Conservation (phyloP, 2,888 invertebrate genomes). For the Globia sparganii region DNA sequence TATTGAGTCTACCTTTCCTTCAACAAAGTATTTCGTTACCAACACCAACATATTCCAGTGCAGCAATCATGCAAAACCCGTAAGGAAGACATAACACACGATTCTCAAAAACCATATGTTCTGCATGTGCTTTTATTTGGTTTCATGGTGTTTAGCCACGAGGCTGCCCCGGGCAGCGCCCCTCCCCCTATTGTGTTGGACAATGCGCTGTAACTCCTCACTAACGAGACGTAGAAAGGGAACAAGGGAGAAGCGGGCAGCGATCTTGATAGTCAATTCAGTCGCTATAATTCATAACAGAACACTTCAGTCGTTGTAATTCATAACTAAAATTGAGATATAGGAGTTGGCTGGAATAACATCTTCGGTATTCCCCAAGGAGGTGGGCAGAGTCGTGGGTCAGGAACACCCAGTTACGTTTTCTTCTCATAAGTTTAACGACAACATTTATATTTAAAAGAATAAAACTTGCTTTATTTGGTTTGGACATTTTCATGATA, state of each 20-base stretch:
- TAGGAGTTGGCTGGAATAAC: neutral
- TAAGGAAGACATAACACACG: constrained; percentile 61
- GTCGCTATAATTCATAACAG: neutral
- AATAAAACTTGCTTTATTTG: neutral
- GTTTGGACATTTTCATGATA: neutral
- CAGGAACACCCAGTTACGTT: neutral
- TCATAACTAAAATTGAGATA: neutral
- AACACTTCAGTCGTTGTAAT: neutral
- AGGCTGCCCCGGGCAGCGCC: constrained; percentile 77
- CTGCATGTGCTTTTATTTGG: constrained; percentile 66
- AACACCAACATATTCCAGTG: neutral
- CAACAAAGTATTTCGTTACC: constrained; percentile 28
- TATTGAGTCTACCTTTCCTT: neutral
- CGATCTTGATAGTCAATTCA: constrained; percentile 6
- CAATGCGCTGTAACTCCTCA: constrained; percentile 88
- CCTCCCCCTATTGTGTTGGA: constrained; percentile 88
- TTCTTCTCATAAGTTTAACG: neutral
- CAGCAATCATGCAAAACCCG: constrained; percentile 40
- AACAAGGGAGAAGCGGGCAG: constrained; percentile 38
- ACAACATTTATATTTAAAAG: neutral
- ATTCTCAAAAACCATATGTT: constrained; percentile 60
- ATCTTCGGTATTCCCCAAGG: neutral
- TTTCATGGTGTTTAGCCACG: constrained; percentile 81
- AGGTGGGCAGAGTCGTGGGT: neutral
- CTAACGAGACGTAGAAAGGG: constrained; percentile 82